Conservation (phyloP, 2,113 vertebrate genomes). For the Scartelaos histophorus region DNA sequence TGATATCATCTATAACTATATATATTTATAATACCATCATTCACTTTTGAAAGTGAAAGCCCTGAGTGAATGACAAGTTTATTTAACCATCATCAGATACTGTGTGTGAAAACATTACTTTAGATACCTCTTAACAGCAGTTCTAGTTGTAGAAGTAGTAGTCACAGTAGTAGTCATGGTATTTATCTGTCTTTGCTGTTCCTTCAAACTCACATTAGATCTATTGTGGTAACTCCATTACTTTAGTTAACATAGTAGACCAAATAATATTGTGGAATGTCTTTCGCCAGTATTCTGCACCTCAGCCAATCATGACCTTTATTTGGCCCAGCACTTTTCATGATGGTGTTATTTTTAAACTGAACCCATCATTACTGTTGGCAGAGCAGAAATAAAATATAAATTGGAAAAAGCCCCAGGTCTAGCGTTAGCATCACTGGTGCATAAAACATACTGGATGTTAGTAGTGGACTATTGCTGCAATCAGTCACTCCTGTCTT, state of each 20-base stretch:
- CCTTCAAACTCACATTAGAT: not conserved
- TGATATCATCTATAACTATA: too few species aligned
- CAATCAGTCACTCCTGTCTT: conserved; percentile 26
- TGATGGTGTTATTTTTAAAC: conserved; percentile 7
- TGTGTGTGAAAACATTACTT: too few species aligned
- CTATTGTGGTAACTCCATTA: not conserved
- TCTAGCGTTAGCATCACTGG: conserved; percentile 21
- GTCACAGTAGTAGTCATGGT: too few species aligned
- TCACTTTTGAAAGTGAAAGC: too few species aligned
- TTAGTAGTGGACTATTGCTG: conserved; percentile 34
- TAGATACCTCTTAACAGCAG: too few species aligned
- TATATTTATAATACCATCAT: too few species aligned
- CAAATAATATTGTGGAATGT: not conserved
- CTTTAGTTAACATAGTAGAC: not conserved
- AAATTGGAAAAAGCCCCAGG: conserved; percentile 27
- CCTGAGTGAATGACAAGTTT: too few species aligned
- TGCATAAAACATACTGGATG: conserved; percentile 41
- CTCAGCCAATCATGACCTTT: not conserved
- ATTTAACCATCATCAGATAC: too few species aligned
- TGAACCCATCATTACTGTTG: conserved; percentile 8
- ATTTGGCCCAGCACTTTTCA: not conserved
- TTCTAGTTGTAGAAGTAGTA: too few species aligned
- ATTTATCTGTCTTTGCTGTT: not conserved
- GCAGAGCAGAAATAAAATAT: conserved; percentile 14
- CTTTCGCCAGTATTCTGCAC: not conserved